phyloP scores from a whole-genome alignment of 2,113 vertebrate genomes.

The Myrmophylax atrothorax region DNA sequence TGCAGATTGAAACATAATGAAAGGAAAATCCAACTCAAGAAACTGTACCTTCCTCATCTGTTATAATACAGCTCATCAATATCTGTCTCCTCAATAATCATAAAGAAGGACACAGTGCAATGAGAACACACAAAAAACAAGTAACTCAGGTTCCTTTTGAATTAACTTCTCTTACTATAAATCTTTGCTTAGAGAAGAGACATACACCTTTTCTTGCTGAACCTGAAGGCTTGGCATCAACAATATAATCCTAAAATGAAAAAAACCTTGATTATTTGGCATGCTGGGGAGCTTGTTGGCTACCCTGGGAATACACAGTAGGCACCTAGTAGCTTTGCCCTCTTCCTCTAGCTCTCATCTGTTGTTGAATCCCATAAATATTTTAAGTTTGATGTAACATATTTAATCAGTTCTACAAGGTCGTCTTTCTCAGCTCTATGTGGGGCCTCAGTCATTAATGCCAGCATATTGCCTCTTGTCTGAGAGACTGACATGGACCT shows the following conservation, averaged over 20 bases:
- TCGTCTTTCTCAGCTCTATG: neutral
- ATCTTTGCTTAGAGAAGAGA: neutral
- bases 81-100: neutral
- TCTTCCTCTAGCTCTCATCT: neutral
- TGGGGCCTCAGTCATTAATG: neutral
- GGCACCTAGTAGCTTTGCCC: neutral
- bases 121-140: neutral
- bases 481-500: neutral
- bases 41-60: neutral
- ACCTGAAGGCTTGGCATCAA: neutral
- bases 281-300: neutral
- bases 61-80: neutral
- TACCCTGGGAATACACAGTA: neutral
- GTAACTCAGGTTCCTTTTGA: neutral
- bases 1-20: neutral
- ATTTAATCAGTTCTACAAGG: neutral
- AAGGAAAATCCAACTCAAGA: neutral
- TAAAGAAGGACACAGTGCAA: neutral
- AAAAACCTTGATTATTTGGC: accelerated
- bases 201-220: neutral
- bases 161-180: neutral
- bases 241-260: neutral
- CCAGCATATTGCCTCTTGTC: neutral
- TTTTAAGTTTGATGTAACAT: neutral
- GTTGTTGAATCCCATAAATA: neutral